Percentiles rank a stretch among this genome's conserved stretches.
phyloP scores from a whole-genome alignment of 2,797 vertebrate genomes.

The Anas bahamensis region DNA sequence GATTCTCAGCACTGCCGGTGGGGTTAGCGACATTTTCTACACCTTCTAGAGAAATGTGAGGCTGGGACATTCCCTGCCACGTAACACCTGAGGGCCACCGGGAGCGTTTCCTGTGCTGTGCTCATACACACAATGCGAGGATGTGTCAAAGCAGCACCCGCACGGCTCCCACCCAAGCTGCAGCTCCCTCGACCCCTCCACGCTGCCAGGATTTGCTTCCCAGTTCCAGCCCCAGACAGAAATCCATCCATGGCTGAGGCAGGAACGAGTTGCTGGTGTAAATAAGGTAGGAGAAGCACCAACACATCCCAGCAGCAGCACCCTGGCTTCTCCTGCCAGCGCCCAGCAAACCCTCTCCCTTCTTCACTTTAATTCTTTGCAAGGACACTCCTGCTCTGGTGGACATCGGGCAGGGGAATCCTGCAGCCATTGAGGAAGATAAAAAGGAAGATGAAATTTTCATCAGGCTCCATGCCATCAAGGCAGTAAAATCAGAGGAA shows the following conservation, averaged over 20 bases:
- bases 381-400: background rate
- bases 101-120: background rate
- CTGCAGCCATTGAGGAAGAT: background rate
- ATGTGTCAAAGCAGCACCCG: background rate
- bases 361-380: background rate
- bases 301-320: rapidly evolving
- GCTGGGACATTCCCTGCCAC: background rate
- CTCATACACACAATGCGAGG: background rate
- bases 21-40: background rate
- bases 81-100: background rate
- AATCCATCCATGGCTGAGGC: background rate
- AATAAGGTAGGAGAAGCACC: rapidly evolving
- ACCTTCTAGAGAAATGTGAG: background rate
- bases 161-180: background rate
- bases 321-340: background rate
- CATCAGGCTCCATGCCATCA: background rate
- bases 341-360: background rate
- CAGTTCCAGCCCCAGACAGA: background rate
- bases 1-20: background rate
- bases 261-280: background rate
- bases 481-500: background rate
- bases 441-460: background rate
- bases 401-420: background rate
- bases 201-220: background rate
- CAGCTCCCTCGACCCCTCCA: background rate